phyloP scores from a whole-genome alignment of 2,888 invertebrate genomes.

The Adineta ricciae region DNA sequence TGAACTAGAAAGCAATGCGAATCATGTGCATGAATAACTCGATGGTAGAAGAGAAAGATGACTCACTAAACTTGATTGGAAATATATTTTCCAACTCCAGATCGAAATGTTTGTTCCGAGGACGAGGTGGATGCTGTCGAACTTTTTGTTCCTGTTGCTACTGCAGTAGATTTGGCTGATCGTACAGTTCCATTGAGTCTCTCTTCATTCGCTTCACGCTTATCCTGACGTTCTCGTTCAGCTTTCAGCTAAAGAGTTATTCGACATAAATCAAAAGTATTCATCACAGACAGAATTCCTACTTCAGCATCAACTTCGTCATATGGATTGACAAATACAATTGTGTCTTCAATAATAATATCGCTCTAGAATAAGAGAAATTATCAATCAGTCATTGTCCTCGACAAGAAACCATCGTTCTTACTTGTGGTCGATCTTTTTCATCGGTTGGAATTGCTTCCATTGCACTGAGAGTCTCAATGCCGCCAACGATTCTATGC shows the following conservation, averaged over 20 bases:
- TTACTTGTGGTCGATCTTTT: slow-evolving; percentile 72
- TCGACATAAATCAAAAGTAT: not conserved
- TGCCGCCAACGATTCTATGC: slow-evolving; percentile 76
- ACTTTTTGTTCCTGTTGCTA: not conserved
- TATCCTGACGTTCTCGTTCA: slow-evolving; percentile 7
- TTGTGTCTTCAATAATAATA: slow-evolving; percentile 27
- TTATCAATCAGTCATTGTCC: not conserved
- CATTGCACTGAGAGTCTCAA: slow-evolving; percentile 78
- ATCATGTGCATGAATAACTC: too few species aligned
- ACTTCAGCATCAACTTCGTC: slow-evolving; percentile 32
- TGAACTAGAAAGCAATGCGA: not conserved
- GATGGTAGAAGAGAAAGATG: too few species aligned
- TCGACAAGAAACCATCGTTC: too few species aligned
- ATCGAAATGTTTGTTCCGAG: not conserved
- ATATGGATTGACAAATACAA: slow-evolving; percentile 34
- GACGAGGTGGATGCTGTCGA: not conserved
- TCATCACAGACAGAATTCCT: not conserved
- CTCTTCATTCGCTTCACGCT: not conserved
- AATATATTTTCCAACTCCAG: slow-evolving; percentile 33
- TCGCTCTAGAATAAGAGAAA: not conserved
- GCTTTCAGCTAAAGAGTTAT: not conserved
- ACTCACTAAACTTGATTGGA: not conserved
- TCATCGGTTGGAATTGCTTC: slow-evolving; percentile 86
- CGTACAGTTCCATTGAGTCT: not conserved
- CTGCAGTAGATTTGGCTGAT: not conserved